Conservation (phyloP, 1,140 invertebrate genomes). For the Stegodyphus dumicola region DNA sequence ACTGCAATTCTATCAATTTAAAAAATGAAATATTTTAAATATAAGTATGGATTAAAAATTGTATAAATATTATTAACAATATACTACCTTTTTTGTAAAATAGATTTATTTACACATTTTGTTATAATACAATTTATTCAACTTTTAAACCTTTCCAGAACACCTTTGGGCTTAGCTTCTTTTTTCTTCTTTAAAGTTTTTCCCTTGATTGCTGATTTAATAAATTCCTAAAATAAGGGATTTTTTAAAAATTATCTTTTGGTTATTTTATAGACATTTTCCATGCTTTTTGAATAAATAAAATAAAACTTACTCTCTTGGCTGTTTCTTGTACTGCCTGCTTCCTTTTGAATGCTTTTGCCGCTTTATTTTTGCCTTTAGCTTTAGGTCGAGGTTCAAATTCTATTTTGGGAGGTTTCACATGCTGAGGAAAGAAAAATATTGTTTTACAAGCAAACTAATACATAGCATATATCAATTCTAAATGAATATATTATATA, state of each 20-base stretch:
- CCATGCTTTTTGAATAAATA: too few relatives aligned
- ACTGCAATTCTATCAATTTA: too few relatives aligned
- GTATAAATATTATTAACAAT: too few relatives aligned
- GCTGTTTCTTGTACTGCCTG: slow-evolving; percentile 28
- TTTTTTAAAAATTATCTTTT: not conserved
- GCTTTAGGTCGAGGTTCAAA: slow-evolving; percentile 27
- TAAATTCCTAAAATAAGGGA: slow-evolving; percentile 16
- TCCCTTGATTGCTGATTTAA: slow-evolving; percentile 27
- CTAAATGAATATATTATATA: slow-evolving; percentile 14
- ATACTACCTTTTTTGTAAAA: too few relatives aligned
- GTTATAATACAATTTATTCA: slow-evolving; percentile 6
- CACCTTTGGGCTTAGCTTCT: not conserved
- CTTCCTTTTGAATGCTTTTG: slow-evolving; percentile 17
- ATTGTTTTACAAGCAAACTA: not conserved
- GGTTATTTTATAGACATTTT: too few relatives aligned
- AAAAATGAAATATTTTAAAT: too few relatives aligned
- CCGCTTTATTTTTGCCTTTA: slow-evolving; percentile 36
- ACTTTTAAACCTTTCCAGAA: slow-evolving; percentile 29
- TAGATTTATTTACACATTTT: not conserved
- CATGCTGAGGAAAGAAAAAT: slow-evolving; percentile 15
- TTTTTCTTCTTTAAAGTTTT: slow-evolving; percentile 2
- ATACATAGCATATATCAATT: too few relatives aligned
- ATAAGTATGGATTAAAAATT: too few relatives aligned
- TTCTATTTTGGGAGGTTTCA: slow-evolving; percentile 35
- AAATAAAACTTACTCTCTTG: slow-evolving; percentile 37